Evolutionary conservation across 2,113 vertebrate genomes (phyloP).

Genomic region (Lasiurus cinereus): DNA sequence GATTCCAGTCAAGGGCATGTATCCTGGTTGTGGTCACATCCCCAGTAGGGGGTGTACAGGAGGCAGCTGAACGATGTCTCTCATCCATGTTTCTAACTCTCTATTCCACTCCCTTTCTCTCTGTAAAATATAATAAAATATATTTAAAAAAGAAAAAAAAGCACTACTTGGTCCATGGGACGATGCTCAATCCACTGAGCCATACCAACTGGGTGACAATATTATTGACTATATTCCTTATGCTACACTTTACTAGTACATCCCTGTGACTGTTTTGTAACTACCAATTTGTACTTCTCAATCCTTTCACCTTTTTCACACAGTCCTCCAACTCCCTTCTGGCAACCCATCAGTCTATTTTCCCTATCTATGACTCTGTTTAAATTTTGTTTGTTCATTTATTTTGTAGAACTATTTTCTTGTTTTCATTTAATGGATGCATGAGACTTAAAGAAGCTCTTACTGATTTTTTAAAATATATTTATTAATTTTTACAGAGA

Average conservation of each 20-base stretch:
- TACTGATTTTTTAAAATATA: slow-evolving; percentile 6
- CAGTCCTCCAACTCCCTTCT: not conserved
- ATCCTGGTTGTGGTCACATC: too few relatives aligned
- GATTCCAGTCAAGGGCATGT: too few relatives aligned
- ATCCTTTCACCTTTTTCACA: not conserved
- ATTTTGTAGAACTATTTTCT: not conserved
- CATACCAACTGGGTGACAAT: not conserved
- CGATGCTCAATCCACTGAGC: not conserved
- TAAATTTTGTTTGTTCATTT: not conserved
- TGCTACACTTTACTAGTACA: not conserved
- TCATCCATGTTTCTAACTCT: too few relatives aligned
- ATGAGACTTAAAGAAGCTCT: not conserved
- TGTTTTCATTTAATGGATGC: slow-evolving; percentile 26
- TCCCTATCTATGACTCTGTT: not conserved
- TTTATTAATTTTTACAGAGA: too few relatives aligned
- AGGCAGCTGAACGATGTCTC: too few relatives aligned
- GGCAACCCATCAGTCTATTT: not conserved
- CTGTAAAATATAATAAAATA: too few relatives aligned
- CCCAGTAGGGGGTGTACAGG: too few relatives aligned
- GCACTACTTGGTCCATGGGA: not conserved
- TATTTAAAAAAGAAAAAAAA: too few relatives aligned
- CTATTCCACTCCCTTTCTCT: too few relatives aligned
- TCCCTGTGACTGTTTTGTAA: not conserved
- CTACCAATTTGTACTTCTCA: not conserved
- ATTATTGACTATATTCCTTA: not conserved